Evolutionary conservation across 2,797 vertebrate genomes (phyloP).

Genomic region (Acanthis flammea): DNA sequence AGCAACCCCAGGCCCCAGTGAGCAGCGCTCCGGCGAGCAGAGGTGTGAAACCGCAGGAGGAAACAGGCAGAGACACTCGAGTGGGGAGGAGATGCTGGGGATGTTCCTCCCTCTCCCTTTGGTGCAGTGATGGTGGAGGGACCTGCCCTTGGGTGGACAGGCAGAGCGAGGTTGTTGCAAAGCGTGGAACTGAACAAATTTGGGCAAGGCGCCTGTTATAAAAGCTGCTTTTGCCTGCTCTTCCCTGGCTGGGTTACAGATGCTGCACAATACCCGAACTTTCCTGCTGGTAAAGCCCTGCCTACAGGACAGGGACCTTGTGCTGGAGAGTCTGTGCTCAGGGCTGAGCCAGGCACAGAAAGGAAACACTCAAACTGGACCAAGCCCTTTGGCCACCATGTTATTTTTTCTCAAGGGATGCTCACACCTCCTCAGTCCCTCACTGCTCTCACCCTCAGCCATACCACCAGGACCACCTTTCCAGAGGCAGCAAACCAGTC

Average conservation of each 20-base stretch:
- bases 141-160: not conserved
- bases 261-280: fast-evolving
- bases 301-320: fast-evolving
- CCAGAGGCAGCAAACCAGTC: not conserved
- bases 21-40: not conserved
- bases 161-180: fast-evolving
- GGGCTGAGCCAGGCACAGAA: fast-evolving
- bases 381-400: not conserved
- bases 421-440: not conserved
- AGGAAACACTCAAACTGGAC: not conserved
- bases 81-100: not conserved
- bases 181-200: fast-evolving
- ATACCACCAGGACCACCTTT: fast-evolving
- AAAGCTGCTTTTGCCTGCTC: not conserved
- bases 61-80: not conserved
- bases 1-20: not conserved
- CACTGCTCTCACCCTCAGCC: not conserved
- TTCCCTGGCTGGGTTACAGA: fast-evolving
- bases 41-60: conserved; percentile 36
- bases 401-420: not conserved
- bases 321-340: not conserved
- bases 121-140: fast-evolving
- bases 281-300: not conserved
- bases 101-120: not conserved
- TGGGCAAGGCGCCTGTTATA: not conserved